Evolutionary conservation across 1,140 invertebrate species (phyloP).

Genomic region (Hycleus phaleratus): DNA sequence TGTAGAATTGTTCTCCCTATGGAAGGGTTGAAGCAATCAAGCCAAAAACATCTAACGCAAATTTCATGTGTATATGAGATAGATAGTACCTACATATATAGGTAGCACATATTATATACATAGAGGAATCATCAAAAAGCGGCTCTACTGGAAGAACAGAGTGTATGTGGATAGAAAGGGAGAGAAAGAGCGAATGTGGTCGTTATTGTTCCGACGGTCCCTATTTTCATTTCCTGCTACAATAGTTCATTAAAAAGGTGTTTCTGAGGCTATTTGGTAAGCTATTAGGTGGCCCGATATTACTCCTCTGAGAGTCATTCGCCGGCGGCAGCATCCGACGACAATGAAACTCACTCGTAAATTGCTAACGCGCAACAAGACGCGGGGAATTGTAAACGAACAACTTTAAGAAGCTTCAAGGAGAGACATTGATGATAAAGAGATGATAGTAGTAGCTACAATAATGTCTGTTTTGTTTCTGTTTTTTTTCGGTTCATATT

Average conservation of each 20-base stretch:
- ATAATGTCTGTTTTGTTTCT: no score
- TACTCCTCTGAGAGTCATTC: conserved; percentile 55
- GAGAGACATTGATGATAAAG: conserved; percentile 2
- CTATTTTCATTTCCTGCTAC: conserved; percentile 55
- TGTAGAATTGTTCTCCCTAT: conserved; percentile 17
- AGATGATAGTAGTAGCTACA: neutral
- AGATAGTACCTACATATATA: neutral
- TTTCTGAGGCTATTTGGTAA: conserved; percentile 57
- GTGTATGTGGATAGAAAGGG: neutral
- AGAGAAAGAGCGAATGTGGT: conserved; percentile 8
- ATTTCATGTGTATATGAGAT: neutral
- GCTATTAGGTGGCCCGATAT: conserved; percentile 58
- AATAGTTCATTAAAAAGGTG: conserved; percentile 67
- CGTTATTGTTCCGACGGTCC: conserved; percentile 39
- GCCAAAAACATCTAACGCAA: neutral
- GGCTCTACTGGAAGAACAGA: neutral
- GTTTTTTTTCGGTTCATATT: no score
- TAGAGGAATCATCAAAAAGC: neutral
- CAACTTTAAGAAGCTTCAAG: neutral
- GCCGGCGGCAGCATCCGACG: conserved; percentile 38
- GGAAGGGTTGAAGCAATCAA: conserved; percentile 27
- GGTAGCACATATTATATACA: neutral
- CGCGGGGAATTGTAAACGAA: neutral
- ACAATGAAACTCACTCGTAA: conserved; percentile 40
- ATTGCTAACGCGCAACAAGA: conserved; percentile 27